Evolutionary conservation across 2,797 vertebrate genomes (phyloP), one percentile per base, ranked within the genome.

Genomic region (Chromobotia macracanthus): DNA sequence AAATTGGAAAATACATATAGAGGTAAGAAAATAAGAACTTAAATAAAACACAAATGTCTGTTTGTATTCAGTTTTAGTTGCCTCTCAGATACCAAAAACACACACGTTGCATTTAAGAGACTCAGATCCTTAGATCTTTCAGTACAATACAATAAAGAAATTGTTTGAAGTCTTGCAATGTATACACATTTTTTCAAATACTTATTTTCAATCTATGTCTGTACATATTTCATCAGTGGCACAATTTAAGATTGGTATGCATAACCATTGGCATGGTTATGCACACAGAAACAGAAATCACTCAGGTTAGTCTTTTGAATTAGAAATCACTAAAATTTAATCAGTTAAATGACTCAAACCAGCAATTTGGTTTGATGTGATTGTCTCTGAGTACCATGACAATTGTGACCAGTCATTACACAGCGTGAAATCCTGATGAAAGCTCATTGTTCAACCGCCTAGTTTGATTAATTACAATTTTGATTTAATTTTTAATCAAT

Each of bases 371-470:
- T 81, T 75, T 80, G 71, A 80, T 80, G 63, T 74, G 70, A 74
- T 80, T 73, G 64, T 68, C 76, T 79, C 19, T 71, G 67, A 79
- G 58, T 55, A 18, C 68, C 68, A 64, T 64, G 48, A 72, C 76
- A 53, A 44, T 55, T 53, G 10, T 71, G 58, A 71, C 31, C 76
- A 71, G 61, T 38, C 35, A 41, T 38, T 38, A 19, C 35, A 64
- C 18, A 19, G 76, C 58, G 16, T 79, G 76, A 71, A 79, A 79
- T 71, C 76, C 76, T 64, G 77, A 79, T 66, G 50, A 79, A 79
- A 72, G 77, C 77, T 72, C 23, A 46, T 55, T 38, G 50, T 72
- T 50, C 23, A 0, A 18, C 21, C 51, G 46, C 46, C 35, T 46
- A 48, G 46, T 71, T 71, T 64, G 38, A 70, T 55, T 64, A 78